phyloP scores from a whole-genome alignment of 2,113 vertebrate genomes.

The Lampris megalopsis region DNA sequence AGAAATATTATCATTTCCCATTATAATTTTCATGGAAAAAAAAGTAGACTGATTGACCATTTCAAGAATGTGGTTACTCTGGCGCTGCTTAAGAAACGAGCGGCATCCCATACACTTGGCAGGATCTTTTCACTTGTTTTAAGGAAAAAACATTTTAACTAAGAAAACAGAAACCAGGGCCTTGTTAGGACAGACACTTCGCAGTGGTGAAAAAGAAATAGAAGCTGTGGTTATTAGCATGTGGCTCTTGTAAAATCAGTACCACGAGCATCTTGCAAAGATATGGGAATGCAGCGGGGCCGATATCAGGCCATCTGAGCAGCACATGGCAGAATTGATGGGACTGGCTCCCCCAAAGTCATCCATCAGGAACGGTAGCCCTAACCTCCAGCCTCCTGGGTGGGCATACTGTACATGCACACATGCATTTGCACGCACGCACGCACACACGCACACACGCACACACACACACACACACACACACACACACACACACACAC shows the following conservation, averaged over 20 bases:
- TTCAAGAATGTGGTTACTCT: constrained; percentile 45
- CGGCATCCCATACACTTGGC: constrained; percentile 60
- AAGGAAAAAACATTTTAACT: constrained; percentile 51
- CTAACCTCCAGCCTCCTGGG: constrained; percentile 41
- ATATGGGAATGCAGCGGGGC: not conserved
- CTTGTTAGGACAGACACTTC: constrained; percentile 47
- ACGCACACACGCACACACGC: constrained; percentile 12
- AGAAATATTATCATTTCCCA: not conserved
- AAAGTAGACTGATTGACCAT: constrained; percentile 18
- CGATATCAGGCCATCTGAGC: constrained; percentile 26
- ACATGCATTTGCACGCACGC: not conserved
- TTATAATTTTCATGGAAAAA: constrained; percentile 41
- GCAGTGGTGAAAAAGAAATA: constrained; percentile 28
- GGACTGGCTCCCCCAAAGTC: constrained; percentile 31
- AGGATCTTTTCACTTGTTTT: constrained; percentile 57
- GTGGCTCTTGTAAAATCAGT: constrained; percentile 22
- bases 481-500: not conserved
- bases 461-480: not conserved
- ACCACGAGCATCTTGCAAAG: not conserved
- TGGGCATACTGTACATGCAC: not conserved
- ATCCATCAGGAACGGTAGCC: constrained; percentile 35
- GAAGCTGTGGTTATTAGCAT: constrained; percentile 40
- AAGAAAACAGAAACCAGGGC: constrained; percentile 61
- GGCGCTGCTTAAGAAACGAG: constrained; percentile 55
- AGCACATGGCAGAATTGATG: constrained; percentile 23